Evolutionary conservation across 1,140 invertebrate genomes (phyloP), one percentile per base, ranked within the genome.

Genomic region (Drosophila fuyamai): DNA sequence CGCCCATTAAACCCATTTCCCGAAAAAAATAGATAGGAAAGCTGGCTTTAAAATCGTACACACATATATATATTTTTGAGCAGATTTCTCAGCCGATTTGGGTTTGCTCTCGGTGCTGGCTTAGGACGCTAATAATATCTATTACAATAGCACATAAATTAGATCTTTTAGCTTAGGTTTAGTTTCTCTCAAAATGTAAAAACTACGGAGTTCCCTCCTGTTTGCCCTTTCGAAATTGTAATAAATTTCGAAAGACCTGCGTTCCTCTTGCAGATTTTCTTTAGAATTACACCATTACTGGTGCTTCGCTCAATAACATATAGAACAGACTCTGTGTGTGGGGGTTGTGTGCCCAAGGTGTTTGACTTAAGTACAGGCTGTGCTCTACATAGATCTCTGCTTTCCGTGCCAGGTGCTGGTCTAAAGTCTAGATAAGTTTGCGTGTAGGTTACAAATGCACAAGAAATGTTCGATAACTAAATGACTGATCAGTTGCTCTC

Each of bases 61-160:
- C 72, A 76, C 36, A 67, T 43, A 50, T 47, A 70, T 65, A 50
- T 55, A 66, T 53, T 56, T 75, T 84, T 82, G 83, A 83, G 79
- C 76, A 68, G 66, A 57, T 86, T 58, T 63, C 32, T 61, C 32
- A 48, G 46, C 46, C 51, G 55, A 51, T 51, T 40, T 48, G 55
- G 44, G 54, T 23, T 66, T 44, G 55, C 56, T 51, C 62, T 38
- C 36, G 56, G 56, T 53, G 57, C 41, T 56, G 62, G 46, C 73
- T 77, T 77, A 73, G 60, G 40, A 48, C 67, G 43, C 60, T 84
- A 81, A 83, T 83, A 79, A 76, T 76, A 83, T 83, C 80, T 79
- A 66, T 79, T 75, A 61, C 56, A 65, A 48, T 73, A 58, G 75
- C 58, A 83, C 80, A 75, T 55, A 75, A 59, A 62, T 70, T 41